These are phyloP conservation scores for Peromyscus maniculatus DNA, from an alignment of 2,113 vertebrate genomes.

Conservation along the genomic window DNA sequence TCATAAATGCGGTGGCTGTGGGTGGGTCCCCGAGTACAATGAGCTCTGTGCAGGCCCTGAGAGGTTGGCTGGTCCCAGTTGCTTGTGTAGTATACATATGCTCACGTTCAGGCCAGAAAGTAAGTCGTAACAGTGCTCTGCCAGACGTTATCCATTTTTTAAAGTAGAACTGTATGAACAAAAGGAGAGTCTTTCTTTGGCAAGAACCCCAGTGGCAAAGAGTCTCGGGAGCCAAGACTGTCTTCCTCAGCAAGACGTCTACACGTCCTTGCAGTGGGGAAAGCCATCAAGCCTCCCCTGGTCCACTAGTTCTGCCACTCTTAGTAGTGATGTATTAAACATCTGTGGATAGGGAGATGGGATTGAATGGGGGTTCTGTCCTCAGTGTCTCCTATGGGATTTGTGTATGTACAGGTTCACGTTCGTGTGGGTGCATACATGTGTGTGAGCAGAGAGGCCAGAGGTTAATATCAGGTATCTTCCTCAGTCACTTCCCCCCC, in stretches of 20 bases:
- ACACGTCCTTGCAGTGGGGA: neutral
- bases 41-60: neutral
- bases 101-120: neutral
- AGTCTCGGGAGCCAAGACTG: neutral
- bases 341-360: accelerated
- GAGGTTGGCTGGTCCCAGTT: neutral
- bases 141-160: neutral
- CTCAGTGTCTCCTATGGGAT: neutral
- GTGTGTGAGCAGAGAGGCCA: neutral
- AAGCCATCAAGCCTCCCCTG: neutral
- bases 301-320: accelerated
- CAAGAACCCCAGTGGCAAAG: neutral
- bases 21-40: neutral
- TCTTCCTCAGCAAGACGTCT: neutral
- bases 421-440: no score
- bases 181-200: neutral
- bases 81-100: neutral
- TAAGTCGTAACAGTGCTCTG: neutral
- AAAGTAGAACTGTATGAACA: neutral
- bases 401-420: neutral
- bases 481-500: neutral
- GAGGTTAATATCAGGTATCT: neutral
- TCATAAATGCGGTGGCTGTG: neutral
- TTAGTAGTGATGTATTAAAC: neutral
- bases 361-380: neutral